Percentiles rank a stretch among this genome's conserved stretches.
Conservation (phyloP, 1,140 invertebrate genomes). For the Pseudoatta argentina region DNA sequence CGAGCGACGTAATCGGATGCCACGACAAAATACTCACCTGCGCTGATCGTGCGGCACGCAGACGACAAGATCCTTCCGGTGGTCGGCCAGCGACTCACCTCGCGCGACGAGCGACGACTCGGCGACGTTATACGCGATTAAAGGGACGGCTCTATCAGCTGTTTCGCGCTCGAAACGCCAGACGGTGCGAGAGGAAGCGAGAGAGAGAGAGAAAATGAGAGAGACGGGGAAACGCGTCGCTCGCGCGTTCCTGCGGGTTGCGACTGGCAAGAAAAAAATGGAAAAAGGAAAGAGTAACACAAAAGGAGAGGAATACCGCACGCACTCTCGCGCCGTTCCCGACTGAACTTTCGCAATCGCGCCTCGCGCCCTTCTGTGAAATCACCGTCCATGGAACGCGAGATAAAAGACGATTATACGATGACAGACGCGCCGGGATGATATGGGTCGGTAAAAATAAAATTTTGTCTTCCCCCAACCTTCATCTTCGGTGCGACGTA, state of each 20-base stretch:
- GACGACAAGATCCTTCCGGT: not conserved
- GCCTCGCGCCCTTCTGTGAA: conserved; percentile 20
- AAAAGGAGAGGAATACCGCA: conserved; percentile 13
- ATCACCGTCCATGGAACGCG: not conserved
- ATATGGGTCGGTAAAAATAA: conserved; percentile 1
- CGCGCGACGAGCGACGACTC: conserved; percentile 8
- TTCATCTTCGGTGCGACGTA: too few species aligned
- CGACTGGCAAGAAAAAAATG: not conserved
- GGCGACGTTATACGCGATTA: conserved; percentile 69
- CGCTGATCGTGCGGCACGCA: not conserved
- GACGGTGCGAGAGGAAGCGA: conserved; percentile 5
- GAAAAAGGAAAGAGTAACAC: not conserved
- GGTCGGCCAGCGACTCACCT: conserved; percentile 45
- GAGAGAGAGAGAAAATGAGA: conserved; percentile 3
- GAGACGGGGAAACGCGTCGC: conserved; percentile 26
- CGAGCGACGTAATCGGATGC: conserved; percentile 21
- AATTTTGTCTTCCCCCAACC: not conserved
- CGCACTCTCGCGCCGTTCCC: not conserved
- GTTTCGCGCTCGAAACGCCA: conserved; percentile 63
- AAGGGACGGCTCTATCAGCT: conserved; percentile 74
- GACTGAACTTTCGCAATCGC: not conserved
- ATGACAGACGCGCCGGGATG: not conserved
- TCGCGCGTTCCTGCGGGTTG: conserved; percentile 46
- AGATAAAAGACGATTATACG: not conserved
- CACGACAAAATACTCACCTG: conserved; percentile 8